Percentiles rank a stretch among this genome's conserved stretches.
phyloP scores from a whole-genome alignment of 2,888 invertebrate genomes.

The Chloroclystis v-ata region DNA sequence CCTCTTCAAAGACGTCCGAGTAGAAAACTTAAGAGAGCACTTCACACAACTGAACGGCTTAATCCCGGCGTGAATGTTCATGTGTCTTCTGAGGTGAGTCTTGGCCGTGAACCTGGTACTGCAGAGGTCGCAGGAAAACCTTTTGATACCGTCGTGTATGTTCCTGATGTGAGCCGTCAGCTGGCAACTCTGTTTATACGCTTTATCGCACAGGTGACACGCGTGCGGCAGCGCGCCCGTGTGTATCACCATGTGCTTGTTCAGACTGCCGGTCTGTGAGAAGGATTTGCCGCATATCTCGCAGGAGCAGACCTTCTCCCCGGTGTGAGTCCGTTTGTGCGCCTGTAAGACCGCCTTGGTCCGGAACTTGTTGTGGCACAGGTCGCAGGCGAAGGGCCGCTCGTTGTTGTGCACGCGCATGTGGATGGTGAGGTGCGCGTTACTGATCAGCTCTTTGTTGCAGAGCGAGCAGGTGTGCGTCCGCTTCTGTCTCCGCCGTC shows the following conservation, averaged over 20 bases:
- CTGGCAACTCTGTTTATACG: conserved; percentile 5
- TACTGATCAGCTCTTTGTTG: conserved; percentile 1
- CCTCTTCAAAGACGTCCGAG: not conserved
- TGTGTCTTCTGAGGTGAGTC: not conserved
- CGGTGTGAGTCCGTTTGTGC: conserved; percentile 3
- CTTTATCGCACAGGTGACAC: conserved; percentile 1
- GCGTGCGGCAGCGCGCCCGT: conserved; percentile 2
- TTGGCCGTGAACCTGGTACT: not conserved
- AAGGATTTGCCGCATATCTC: conserved; percentile 4
- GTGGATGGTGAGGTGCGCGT: not conserved
- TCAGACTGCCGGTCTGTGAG: conserved; percentile 1
- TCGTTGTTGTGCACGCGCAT: conserved; percentile 7
- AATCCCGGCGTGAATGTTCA: conserved; percentile 1
- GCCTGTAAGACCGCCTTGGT: not conserved
- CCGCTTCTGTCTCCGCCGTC: not conserved
- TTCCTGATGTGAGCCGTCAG: conserved; percentile 1
- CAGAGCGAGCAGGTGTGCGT: not conserved
- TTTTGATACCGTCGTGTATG: not conserved
- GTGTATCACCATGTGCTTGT: conserved; percentile 4
- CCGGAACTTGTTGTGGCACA: not conserved
- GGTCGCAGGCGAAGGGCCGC: not conserved
- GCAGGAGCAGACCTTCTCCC: conserved; percentile 4
- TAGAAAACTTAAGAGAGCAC: conserved; percentile 1
- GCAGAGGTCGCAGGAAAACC: conserved; percentile 2
- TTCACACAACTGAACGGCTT: conserved; percentile 6